Percentiles rank a stretch among this genome's conserved stretches.
Evolutionary conservation across 2,113 vertebrate species (phyloP).

Genomic region (Callithrix jacchus): DNA sequence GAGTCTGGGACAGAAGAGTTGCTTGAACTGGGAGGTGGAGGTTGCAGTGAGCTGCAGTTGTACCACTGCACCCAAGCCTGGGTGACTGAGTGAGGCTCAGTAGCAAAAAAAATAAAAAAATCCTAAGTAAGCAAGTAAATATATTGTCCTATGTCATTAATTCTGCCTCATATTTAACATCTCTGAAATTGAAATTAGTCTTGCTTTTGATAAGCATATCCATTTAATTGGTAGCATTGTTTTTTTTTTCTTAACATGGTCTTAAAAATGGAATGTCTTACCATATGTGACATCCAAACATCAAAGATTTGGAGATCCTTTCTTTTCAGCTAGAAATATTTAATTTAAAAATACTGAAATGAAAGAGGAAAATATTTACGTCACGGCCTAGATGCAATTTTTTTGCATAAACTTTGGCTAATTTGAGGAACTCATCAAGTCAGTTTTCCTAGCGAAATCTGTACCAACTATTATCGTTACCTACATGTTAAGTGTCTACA

Average conservation of each 20-base stretch:
- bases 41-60: too few relatives aligned
- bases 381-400: background rate
- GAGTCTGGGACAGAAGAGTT: too few relatives aligned
- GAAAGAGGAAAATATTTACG: background rate
- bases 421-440: background rate
- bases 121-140: background rate
- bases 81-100: too few relatives aligned
- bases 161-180: background rate
- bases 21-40: too few relatives aligned
- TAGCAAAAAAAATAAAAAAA: background rate
- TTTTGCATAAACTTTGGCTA: background rate
- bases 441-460: background rate
- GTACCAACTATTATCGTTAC: background rate
- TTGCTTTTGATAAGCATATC: background rate
- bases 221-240: background rate
- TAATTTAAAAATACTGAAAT: background rate
- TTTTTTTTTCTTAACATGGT: background rate
- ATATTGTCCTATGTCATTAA: background rate
- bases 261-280: background rate
- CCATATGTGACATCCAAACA: background rate
- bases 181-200: background rate
- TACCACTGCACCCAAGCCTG: too few relatives aligned
- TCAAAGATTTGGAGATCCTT: background rate
- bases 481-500: background rate
- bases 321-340: conserved; percentile 5